Base-by-base conservation (phyloP, 2,797 vertebrate species). In the Enteromius viviparus region DNA sequence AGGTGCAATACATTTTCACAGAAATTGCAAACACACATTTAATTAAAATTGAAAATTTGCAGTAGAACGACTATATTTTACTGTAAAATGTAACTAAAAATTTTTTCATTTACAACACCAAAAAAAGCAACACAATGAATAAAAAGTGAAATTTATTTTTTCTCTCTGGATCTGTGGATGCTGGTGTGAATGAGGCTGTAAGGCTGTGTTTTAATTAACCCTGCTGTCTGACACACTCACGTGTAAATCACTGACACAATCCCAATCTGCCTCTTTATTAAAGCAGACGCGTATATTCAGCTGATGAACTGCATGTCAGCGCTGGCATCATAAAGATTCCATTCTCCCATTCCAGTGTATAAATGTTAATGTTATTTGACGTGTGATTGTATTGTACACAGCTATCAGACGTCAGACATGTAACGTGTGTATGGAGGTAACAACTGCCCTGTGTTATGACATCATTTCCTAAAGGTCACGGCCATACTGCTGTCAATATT, bases 191-290 rank as follows among this genome's bases (percentile, higher is more conserved):
- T 89, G 89, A 90, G 69, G 88, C 89, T 88, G 89, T 88, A 87
- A 89, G 87, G 74, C 82, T 79, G 66, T 88, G 65, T 71, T 93
- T 93, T 93, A 94, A 94, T 95, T 92, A 93, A 91, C 83, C 93
- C 91, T 91, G 90, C 15, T 58, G 85, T 87, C 84, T 19, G 93
- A 6, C 51, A 85, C 84, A 66, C 85, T 76, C 81, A 53, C 19
- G 81, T 82, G 92, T 95, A 91, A 94, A 94, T 95, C 94, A 93
- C 55, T 5, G 68, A 85, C 84, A 91, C 91, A 91, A 90, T 87
- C 88, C 87, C 92, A 90, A 89, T 92, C 91, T 93, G 88, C 89
- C 89, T 90, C 90, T 93, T 92, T 94, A 93, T 93, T 92, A 90
- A 85, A 76, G 85, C 47, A 2, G 84, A 85, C 86, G 85, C 79